A percentile compares a stretch with the other conserved stretches of the same genome.
These are phyloP conservation scores for Cossypha heuglini DNA, from an alignment of 2,797 vertebrate genomes.

Conservation along the genomic window DNA sequence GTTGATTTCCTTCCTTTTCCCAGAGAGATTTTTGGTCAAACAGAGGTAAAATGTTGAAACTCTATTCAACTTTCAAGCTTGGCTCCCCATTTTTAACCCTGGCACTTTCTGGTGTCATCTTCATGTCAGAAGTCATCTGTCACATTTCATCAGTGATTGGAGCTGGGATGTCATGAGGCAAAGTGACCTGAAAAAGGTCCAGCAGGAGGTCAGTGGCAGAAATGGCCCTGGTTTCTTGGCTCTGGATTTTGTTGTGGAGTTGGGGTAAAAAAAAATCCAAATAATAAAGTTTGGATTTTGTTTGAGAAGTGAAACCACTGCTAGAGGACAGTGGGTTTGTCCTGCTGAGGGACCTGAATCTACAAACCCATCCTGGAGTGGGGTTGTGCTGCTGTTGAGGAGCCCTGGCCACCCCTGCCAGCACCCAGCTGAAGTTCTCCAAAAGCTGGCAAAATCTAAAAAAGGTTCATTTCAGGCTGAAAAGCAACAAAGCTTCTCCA, in stretches of 20 bases:
- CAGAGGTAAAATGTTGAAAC: not conserved
- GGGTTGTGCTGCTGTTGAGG: not conserved
- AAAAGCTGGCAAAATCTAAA: not conserved
- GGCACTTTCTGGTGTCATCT: not conserved
- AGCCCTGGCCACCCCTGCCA: not conserved
- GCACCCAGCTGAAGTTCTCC: too few relatives aligned
- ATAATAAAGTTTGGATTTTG: not conserved
- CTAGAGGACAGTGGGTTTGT: not conserved
- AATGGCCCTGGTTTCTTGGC: not conserved
- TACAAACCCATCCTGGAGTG: not conserved
- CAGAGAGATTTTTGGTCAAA: not conserved
- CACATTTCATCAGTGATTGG: rapidly evolving
- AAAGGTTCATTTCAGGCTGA: not conserved
- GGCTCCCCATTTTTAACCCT: not conserved
- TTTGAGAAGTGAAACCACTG: not conserved
- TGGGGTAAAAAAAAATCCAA: not conserved
- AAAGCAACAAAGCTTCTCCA: not conserved
- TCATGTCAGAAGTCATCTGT: not conserved
- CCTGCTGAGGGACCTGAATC: not conserved
- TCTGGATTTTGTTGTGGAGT: not conserved
- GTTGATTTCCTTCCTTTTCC: not conserved
- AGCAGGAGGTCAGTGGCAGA: not conserved
- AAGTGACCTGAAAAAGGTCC: not conserved
- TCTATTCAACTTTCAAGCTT: not conserved
- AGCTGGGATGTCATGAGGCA: not conserved